These are phyloP conservation scores for Calyptomena viridis DNA, from an alignment of 2,113 vertebrate genomes.

Conservation along the genomic window DNA sequence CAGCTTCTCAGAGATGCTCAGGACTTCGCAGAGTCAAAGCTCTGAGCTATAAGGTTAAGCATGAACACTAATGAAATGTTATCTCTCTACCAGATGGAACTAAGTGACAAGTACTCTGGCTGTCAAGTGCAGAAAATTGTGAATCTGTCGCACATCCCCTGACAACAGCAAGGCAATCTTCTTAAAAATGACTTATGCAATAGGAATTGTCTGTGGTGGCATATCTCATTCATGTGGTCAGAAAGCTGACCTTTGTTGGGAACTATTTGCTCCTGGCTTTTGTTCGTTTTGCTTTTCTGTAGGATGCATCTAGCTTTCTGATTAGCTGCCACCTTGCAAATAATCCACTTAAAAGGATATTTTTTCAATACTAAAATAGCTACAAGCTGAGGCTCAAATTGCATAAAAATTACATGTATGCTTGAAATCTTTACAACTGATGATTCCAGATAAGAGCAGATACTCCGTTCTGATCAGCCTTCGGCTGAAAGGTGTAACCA, in stretches of 20 bases:
- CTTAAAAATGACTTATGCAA: slow-evolving; percentile 42
- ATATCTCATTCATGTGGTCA: not conserved
- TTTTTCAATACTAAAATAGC: slow-evolving; percentile 39
- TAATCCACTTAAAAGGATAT: slow-evolving; percentile 39
- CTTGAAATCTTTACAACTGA: slow-evolving; percentile 68
- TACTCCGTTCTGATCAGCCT: slow-evolving; percentile 43
- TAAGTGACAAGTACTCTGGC: slow-evolving; percentile 66
- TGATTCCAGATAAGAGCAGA: slow-evolving; percentile 52
- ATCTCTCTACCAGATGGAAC: slow-evolving; percentile 69
- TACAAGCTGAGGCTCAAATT: slow-evolving; percentile 45
- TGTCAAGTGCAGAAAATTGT: slow-evolving; percentile 45
- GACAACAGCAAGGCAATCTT: slow-evolving; percentile 44
- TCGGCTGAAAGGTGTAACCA: slow-evolving; percentile 63
- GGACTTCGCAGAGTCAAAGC: slow-evolving; percentile 34
- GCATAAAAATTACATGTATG: slow-evolving; percentile 63
- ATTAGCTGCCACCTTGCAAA: slow-evolving; percentile 42
- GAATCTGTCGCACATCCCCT: slow-evolving; percentile 63
- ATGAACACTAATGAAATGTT: slow-evolving; percentile 67
- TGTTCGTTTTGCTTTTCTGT: not conserved
- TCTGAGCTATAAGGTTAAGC: slow-evolving; percentile 58
- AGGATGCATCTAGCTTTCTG: not conserved
- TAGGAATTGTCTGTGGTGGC: not conserved
- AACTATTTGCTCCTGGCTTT: not conserved
- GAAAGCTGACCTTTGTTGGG: not conserved
- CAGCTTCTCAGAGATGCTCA: slow-evolving; percentile 9